phyloP scores from a whole-genome alignment of 2,797 vertebrate species.

The Urocyon cinereoargenteus region DNA sequence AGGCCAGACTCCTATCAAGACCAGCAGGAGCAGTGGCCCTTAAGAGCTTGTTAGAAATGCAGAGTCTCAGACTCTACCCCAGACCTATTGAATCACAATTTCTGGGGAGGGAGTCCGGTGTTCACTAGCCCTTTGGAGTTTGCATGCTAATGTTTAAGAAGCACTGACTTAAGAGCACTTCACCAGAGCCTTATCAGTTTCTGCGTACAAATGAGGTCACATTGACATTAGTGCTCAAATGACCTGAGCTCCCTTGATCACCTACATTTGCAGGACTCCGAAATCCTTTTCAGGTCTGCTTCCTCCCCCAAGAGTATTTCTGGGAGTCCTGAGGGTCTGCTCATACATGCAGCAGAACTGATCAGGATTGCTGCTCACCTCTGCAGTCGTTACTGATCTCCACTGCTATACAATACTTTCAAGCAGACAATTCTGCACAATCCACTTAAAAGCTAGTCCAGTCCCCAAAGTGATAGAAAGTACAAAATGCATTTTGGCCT shows the following conservation, averaged over 20 bases:
- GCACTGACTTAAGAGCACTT: background rate
- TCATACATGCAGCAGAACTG: background rate
- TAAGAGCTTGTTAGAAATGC: background rate
- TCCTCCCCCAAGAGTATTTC: background rate
- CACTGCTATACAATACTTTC: background rate
- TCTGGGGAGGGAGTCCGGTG: background rate
- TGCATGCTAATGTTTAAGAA: background rate
- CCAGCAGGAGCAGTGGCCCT: background rate
- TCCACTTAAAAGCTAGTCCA: background rate
- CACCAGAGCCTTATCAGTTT: background rate
- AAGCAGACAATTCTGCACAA: background rate
- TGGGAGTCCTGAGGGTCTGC: background rate
- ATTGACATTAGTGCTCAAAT: background rate
- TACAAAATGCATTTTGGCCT: background rate
- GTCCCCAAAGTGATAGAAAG: slow-evolving; percentile 14
- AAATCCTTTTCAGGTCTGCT: background rate
- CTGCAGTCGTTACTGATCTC: background rate
- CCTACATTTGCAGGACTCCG: background rate
- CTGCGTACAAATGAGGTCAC: background rate
- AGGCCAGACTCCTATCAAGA: background rate
- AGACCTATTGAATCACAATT: background rate
- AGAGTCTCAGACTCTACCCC: background rate
- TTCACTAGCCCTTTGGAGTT: background rate
- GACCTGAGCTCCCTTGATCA: background rate
- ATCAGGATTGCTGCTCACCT: background rate